phyloP scores from a whole-genome alignment of 2,113 vertebrate genomes.

The Cyprinus carpio region DNA sequence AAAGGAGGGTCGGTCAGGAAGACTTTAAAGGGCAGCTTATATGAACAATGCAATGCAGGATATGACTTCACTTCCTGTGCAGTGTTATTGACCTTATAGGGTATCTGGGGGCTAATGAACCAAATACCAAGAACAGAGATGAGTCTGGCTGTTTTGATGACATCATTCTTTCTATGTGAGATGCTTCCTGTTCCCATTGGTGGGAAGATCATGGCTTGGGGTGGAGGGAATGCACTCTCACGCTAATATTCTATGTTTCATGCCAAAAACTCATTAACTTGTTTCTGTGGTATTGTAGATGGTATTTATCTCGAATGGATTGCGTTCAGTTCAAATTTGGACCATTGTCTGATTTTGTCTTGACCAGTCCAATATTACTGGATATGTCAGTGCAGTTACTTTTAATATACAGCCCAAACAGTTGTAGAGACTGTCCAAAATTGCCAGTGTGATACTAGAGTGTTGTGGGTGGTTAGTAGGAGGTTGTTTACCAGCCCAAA shows the following conservation, averaged over 20 bases:
- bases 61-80: conserved; percentile 7
- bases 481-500: neutral
- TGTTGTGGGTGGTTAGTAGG: neutral
- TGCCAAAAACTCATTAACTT: conserved; percentile 10
- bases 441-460: neutral
- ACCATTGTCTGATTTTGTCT: neutral
- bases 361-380: neutral
- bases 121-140: neutral
- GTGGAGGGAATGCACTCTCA: neutral
- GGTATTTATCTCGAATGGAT: neutral
- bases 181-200: conserved; percentile 9
- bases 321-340: neutral
- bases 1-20: neutral
- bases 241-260: neutral
- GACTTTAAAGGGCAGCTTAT: neutral
- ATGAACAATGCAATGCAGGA: conserved; percentile 1
- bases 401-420: conserved; percentile 15
- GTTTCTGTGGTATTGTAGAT: conserved; percentile 2
- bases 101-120: neutral
- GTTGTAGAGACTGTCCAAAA: neutral
- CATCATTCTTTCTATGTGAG: neutral
- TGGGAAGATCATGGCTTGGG: neutral
- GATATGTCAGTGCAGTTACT: neutral
- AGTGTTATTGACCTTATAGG: neutral
- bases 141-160: neutral